Conservation (phyloP, 2,797 vertebrate genomes). For the Todus mexicanus region DNA sequence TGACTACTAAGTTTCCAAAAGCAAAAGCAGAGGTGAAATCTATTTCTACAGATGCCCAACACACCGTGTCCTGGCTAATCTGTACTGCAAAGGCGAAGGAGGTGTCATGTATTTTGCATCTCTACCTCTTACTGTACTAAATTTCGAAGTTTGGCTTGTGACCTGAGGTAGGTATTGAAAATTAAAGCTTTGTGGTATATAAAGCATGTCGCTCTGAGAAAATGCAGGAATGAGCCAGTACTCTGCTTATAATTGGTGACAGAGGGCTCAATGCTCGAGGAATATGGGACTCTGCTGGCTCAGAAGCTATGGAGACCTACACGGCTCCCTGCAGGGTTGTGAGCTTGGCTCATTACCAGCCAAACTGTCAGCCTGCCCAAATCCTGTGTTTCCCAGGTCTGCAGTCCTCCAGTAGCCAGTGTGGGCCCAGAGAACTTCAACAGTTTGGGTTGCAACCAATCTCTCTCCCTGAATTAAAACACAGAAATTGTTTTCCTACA, state of each 20-base stretch:
- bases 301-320: neutral
- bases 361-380: neutral
- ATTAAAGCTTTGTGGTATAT: neutral
- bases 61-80: neutral
- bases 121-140: neutral
- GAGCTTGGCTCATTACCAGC: neutral
- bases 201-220: neutral
- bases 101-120: neutral
- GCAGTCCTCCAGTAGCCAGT: neutral
- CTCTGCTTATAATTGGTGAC: neutral
- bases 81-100: neutral
- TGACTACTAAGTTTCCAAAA: neutral
- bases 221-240: neutral
- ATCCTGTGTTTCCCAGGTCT: neutral
- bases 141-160: neutral
- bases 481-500: neutral
- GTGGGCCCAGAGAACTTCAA: neutral
- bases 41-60: neutral
- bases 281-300: neutral
- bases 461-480: neutral
- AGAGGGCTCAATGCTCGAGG: neutral
- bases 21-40: neutral
- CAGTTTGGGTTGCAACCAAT: neutral
- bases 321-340: neutral
- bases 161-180: neutral